Evolutionary conservation across 2,888 invertebrate genomes (phyloP), one percentile per base, ranked within the genome.

Genomic region (Sminthurides aquaticus): DNA sequence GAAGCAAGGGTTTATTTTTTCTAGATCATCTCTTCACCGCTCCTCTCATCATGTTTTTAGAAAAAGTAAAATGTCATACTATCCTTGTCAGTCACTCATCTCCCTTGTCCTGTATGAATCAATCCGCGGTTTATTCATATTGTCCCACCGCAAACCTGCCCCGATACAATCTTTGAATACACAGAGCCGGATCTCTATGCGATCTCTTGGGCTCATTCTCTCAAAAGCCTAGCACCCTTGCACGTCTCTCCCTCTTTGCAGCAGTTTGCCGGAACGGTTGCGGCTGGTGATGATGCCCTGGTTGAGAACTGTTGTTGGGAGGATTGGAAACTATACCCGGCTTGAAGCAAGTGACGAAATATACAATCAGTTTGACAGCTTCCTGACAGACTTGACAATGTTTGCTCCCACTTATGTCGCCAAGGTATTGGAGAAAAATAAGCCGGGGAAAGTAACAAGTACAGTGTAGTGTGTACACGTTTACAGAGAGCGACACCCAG

Each of bases 311-410:
- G n/a, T n/a, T n/a, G n/a, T n/a, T n/a, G n/a, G n/a, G n/a, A n/a
- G n/a, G n/a, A n/a, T n/a, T n/a, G n/a, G 43, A 20, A 22, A 24
- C 43, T 2, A 22, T 43, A 11, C 57, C 34, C 22, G 11, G 3
- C 24, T 11, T 2, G 27, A 49, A 24, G 27, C 43, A 54, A 43
- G 55, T 29, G 43, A 61, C 29, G 57, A 57, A 62, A 62, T 56
- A 62, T 57, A 48, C 62, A 62, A 62, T 62, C 57, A 62, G 43
- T 34, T 34, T 62, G 57, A 62, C 62, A 62, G 62, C 62, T 57
- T 62, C 56, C 56, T 62, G 62, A 62, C 56, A 62, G 43, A 56
- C 25, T 43, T 62, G 43, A 57, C 62, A 62, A 56, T 57, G 57
- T 62, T 57, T 48, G 58, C 34, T 55, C 27, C 43, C 61, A 54